Evolutionary conservation across 2,888 invertebrate species (phyloP), one percentile per base, ranked within the genome.

Genomic region (Germaria angustata): DNA sequence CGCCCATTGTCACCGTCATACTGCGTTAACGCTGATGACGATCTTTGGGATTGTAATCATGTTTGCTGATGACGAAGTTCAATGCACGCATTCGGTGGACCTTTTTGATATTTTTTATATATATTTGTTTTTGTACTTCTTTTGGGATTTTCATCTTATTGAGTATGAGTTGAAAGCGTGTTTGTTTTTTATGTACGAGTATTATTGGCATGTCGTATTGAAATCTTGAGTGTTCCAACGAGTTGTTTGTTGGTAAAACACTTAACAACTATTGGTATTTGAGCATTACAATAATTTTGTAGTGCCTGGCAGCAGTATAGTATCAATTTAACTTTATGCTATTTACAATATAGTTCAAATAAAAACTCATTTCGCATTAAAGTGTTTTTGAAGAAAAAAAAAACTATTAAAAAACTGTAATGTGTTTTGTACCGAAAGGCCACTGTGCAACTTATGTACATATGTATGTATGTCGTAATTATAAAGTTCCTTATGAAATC

Each of bases 241-340:
- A 53, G 46, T 55, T 78, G 71, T 78, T 55, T 78, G 71, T 78
- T 78, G 71, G 63, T 57, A 71, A 53, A 78, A 78, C 78, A 78
- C 78, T 78, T 71, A 24, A 71, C 39, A 65, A 65, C 36, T 57
- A 22, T 55, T 51, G 61, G 6, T 24, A 34, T 53, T 65, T 41
- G 28, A 11, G 1, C 13, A 41, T 28, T 61, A n/a, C 39, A 41
- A 4, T 46, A 32, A 34, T 39, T 41, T 28, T 13, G 24, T 41
- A 41, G 59, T 59, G 5, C 2, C 9, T 28, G n/a, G 2, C 11
- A 4, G n/a, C 24, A 13, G 24, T 53, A 36, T 15, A 46, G 28
- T 44, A 34, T 15, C 9, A 57, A 11, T 39, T 32, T 39, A 24
- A 68, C 51, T 39, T 36, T 22, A 65, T 39, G 28, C 3, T 57